Evolutionary conservation across 2,888 invertebrate genomes (phyloP).

Genomic region (Meghimatium bilineatum): DNA sequence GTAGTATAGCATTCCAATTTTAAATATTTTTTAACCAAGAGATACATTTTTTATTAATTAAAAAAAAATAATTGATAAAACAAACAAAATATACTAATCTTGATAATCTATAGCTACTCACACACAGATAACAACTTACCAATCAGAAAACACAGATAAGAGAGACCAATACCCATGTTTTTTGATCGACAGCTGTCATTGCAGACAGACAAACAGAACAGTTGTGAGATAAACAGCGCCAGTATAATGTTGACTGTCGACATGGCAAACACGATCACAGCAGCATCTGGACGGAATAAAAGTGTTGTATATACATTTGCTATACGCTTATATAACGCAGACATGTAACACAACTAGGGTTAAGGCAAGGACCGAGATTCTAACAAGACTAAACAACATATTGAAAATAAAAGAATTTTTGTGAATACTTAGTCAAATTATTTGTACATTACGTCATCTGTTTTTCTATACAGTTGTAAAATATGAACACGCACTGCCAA

Average conservation of each 20-base stretch:
- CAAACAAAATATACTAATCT: too few relatives aligned
- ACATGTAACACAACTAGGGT: too few relatives aligned
- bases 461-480: too few relatives aligned
- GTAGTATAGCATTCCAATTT: too few relatives aligned
- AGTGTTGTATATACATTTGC: not conserved
- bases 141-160: constrained; percentile 32
- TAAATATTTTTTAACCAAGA: too few relatives aligned
- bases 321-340: not conserved
- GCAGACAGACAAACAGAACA: constrained; percentile 35
- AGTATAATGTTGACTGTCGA: constrained; percentile 31
- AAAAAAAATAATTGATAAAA: too few relatives aligned
- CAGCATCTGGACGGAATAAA: constrained; percentile 17
- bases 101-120: not conserved
- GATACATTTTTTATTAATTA: too few relatives aligned
- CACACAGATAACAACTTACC: constrained; percentile 25
- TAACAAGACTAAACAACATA: too few relatives aligned
- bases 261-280: constrained; percentile 41
- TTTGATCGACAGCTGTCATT: constrained; percentile 29
- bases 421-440: too few relatives aligned
- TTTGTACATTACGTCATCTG: too few relatives aligned
- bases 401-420: too few relatives aligned
- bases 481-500: not conserved
- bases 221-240: constrained; percentile 28
- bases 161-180: constrained; percentile 37
- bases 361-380: too few relatives aligned